Percentiles rank a stretch among this genome's conserved stretches.
Conservation (phyloP, 1,140 invertebrate species). For the Eupeodes corollae region DNA sequence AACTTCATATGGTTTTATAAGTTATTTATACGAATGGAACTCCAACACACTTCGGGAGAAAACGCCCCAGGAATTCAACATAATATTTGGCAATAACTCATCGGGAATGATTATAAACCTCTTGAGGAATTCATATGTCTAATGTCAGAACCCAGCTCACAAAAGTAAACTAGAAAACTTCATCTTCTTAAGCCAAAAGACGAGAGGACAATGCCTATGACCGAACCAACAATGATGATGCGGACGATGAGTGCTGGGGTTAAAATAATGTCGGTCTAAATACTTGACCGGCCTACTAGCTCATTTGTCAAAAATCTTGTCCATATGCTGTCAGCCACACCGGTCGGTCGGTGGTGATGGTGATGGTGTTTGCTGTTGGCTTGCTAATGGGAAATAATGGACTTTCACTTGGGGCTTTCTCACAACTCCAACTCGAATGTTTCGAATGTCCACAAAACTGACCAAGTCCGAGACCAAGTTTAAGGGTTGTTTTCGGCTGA, state of each 20-base stretch:
- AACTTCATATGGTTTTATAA: neutral
- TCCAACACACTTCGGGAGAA: neutral
- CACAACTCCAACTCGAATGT: neutral
- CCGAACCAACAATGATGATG: neutral
- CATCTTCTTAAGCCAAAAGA: neutral
- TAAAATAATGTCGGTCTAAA: neutral
- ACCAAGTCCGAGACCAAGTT: neutral
- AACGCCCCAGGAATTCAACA: no score
- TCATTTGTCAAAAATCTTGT: conserved; percentile 3
- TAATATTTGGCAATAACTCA: neutral
- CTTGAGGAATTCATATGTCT: neutral
- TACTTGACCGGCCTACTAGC: neutral
- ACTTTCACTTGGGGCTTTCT: neutral
- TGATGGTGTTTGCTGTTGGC: no score
- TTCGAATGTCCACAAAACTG: neutral
- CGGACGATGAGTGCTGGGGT: neutral
- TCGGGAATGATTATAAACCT: neutral
- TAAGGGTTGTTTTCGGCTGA: neutral
- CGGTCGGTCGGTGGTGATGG: neutral
- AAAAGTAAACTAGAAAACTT: neutral
- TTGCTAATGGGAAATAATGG: conserved; percentile 1
- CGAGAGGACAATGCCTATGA: neutral
- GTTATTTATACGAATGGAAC: neutral
- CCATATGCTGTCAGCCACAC: neutral
- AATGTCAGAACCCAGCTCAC: neutral